Percentiles rank a stretch among this genome's conserved stretches.
Evolutionary conservation across 2,113 vertebrate genomes (phyloP).

Genomic region (Phyllostomus discolor): DNA sequence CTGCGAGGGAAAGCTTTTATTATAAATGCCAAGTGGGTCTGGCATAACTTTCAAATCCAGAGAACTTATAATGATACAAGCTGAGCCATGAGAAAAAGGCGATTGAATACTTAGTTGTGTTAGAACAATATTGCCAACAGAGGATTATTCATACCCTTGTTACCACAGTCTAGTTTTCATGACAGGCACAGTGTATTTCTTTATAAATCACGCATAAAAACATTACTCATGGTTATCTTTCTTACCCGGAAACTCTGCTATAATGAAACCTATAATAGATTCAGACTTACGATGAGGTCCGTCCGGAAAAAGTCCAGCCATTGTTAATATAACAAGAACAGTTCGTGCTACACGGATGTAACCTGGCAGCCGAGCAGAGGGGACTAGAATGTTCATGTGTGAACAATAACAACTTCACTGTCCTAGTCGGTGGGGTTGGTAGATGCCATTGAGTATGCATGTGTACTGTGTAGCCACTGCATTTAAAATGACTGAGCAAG

Average conservation of each 20-base stretch:
- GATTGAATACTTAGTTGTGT: background rate
- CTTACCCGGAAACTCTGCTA: background rate
- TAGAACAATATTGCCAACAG: slow-evolving; percentile 19
- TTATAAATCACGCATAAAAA: background rate
- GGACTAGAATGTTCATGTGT: no score
- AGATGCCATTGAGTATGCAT: no score
- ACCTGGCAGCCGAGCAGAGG: no score
- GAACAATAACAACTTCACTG: no score
- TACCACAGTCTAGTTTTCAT: background rate
- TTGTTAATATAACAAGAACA: no score
- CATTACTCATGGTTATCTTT: background rate
- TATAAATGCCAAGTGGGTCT: background rate
- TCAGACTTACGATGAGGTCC: background rate
- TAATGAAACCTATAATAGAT: background rate
- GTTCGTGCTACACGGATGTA: no score
- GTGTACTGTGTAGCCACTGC: no score
- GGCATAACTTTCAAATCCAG: background rate
- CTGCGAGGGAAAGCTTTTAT: slow-evolving; percentile 26
- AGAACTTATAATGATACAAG: background rate
- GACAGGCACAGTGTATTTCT: background rate
- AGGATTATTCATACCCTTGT: background rate
- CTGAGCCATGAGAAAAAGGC: background rate
- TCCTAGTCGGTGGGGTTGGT: no score
- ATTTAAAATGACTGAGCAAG: no score
- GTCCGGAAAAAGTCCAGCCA: no score